Conservation (phyloP, 2,888 invertebrate species). For the Pardosa pseudoannulata region DNA sequence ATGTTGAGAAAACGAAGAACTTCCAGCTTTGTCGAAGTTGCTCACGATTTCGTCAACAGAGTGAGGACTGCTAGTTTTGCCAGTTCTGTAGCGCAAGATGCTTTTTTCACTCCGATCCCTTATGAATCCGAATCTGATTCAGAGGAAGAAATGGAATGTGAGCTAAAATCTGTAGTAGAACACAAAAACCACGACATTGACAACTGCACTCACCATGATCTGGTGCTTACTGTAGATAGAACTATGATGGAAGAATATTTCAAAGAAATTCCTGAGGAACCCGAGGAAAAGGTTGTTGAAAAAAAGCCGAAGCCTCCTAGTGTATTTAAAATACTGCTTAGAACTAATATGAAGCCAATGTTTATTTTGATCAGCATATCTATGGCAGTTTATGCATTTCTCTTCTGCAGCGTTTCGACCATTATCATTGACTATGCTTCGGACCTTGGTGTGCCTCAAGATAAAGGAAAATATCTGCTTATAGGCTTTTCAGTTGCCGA, state of each 20-base stretch:
- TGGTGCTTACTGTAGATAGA: background rate
- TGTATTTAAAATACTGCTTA: background rate
- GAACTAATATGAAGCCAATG: conserved; percentile 28
- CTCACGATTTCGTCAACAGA: conserved; percentile 38
- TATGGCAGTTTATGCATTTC: conserved; percentile 40
- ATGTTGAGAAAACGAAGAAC: conserved; percentile 9
- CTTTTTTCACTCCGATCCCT: conserved; percentile 19
- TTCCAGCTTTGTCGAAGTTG: conserved; percentile 31
- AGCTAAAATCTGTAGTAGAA: background rate
- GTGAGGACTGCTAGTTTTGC: conserved; percentile 58
- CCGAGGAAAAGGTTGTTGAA: background rate
- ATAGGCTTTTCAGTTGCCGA: conserved; percentile 69
- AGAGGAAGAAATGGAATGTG: background rate
- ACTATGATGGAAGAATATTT: background rate
- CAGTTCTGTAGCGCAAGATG: conserved; percentile 52
- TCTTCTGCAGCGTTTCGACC: conserved; percentile 52
- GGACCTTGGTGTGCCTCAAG: conserved; percentile 56
- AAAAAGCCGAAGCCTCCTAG: background rate
- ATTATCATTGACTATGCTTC: conserved; percentile 69
- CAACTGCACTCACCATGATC: background rate
- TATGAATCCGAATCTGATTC: conserved; percentile 16
- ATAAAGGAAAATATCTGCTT: conserved; percentile 56
- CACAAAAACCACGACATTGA: background rate
- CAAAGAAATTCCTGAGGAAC: background rate
- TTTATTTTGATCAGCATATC: conserved; percentile 42